Evolutionary conservation across 2,113 vertebrate genomes (phyloP), one percentile per base, ranked within the genome.

Genomic region (Scartelaos histophorus): DNA sequence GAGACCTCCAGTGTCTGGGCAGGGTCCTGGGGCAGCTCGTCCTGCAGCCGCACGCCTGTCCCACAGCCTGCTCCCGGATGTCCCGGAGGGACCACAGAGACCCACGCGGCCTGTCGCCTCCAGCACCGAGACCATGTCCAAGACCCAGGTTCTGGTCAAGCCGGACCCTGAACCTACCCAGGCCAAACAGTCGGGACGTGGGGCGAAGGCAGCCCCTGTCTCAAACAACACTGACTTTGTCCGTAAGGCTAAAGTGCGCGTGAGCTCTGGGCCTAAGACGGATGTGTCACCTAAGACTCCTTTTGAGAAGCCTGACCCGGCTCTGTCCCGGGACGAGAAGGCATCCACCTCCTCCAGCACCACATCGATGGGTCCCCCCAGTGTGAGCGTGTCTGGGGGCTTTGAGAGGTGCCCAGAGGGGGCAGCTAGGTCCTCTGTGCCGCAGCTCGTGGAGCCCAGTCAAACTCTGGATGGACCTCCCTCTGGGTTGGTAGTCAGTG

Each of bases 241-340:
- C 12, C 96, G 96, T 81, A 98, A 99, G 87, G 97, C 98, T 57
- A 98, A 97, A 81, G 96, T 98, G 66, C 95, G 96, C 84, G 94
- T 98, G 78, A 96, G 86, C 75, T 79, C 94, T 3, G 91, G 90
- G 38, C 93, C 88, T 17, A 90, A 76, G 69, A 49, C 73, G 0
- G 78, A 90, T 34, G 67, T 70, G 60, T 81, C 81, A 38, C 43
- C 82, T 43, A 76, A 77, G 68, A 71, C 76, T 0, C 83, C 84
- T 58, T 84, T 87, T 16, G 81, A 84, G 47, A 75, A 73, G 74
- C 79, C 80, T 12, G 76, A 78, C 3, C 67, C 78, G 7, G 80
- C 82, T 43, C 53, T 75, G 13, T 85, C 85, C 88, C 92, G 85
- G 74, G 91, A 90, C 47, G 91, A 80, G 62, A 88, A 80, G 4